A percentile compares a stretch with the other conserved stretches of the same genome.
Evolutionary conservation across 2,113 vertebrate species (phyloP).

Genomic region (Spermophilus dauricus): DNA sequence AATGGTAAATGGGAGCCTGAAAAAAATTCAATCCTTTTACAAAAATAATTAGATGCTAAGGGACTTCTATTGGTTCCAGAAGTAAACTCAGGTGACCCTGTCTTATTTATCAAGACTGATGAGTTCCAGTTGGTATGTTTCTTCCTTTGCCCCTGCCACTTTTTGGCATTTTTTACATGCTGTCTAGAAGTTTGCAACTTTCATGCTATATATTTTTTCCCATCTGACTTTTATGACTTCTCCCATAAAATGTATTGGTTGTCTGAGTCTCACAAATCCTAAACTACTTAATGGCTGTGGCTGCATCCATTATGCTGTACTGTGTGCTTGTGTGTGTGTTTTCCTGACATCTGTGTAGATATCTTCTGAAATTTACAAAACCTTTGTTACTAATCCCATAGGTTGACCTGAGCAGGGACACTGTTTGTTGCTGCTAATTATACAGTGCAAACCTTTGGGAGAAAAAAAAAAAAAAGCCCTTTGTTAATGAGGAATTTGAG

Average conservation of each 20-base stretch:
- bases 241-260: constrained; percentile 82
- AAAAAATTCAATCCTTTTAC: constrained; percentile 77
- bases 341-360: constrained; percentile 81
- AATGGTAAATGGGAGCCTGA: constrained; percentile 82
- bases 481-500: constrained; percentile 84
- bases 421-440: constrained; percentile 91
- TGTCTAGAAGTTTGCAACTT: constrained; percentile 86
- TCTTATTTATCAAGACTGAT: constrained; percentile 88
- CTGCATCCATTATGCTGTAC: constrained; percentile 71
- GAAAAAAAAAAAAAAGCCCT: constrained; percentile 52
- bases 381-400: constrained; percentile 88
- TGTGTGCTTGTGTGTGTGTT: constrained; percentile 48
- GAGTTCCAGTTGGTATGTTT: constrained; percentile 85
- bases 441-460: constrained; percentile 84
- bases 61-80: constrained; percentile 86
- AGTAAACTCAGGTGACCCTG: constrained; percentile 86
- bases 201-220: constrained; percentile 81
- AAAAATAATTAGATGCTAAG: constrained; percentile 92
- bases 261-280: constrained; percentile 83
- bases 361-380: constrained; percentile 91
- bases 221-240: constrained; percentile 83
- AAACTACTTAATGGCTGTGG: constrained; percentile 79
- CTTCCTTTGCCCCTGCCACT: constrained; percentile 79
- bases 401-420: constrained; percentile 83
- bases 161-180: constrained; percentile 83